Evolutionary conservation across 2,113 vertebrate genomes (phyloP).

Genomic region (Desmodus rotundus): DNA sequence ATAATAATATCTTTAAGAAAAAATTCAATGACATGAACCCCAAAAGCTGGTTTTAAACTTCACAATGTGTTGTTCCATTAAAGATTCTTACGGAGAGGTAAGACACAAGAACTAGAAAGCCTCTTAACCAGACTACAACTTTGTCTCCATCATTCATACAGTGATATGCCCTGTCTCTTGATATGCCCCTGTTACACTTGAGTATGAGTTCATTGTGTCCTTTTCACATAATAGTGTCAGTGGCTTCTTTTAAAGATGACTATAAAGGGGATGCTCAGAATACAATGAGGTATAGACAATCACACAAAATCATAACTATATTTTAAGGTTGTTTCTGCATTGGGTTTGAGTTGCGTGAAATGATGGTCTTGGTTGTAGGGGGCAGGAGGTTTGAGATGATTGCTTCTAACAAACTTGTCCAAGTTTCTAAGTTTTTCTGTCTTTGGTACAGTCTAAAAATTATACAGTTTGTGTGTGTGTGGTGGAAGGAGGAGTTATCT

Average conservation of each 20-base stretch:
- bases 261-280: neutral
- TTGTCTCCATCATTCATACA: neutral
- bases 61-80: neutral
- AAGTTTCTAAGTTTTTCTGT: neutral
- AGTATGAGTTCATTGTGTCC: neutral
- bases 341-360: neutral
- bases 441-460: neutral
- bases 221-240: neutral
- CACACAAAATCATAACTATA: neutral
- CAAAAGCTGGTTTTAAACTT: neutral
- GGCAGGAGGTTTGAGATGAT: neutral
- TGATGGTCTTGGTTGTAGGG: neutral
- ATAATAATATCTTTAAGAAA: neutral
- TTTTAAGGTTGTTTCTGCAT: neutral
- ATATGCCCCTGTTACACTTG: neutral
- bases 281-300: neutral
- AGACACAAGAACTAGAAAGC: neutral
- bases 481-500: neutral
- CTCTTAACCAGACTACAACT: neutral
- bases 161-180: neutral
- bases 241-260: neutral
- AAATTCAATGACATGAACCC: neutral
- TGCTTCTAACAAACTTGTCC: neutral
- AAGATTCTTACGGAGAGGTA: neutral
- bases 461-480: neutral